Evolutionary conservation across 2,888 invertebrate species (phyloP).

Genomic region (Drosophila greeni): DNA sequence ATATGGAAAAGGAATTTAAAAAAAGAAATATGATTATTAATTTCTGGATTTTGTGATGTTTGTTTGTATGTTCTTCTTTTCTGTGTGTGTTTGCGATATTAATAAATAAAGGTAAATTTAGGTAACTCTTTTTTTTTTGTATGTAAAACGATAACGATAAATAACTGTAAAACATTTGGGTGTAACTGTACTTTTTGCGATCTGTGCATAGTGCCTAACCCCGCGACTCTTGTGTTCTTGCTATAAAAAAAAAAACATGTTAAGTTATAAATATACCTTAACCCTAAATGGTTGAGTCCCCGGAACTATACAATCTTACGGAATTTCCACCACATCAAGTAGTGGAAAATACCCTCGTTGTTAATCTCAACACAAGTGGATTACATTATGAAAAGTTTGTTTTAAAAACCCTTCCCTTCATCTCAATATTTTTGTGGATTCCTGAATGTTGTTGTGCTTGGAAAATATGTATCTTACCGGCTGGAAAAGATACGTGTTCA

Average conservation of each 20-base stretch:
- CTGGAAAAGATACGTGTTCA: constrained; percentile 10
- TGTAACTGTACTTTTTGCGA: constrained; percentile 36
- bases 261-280: constrained; percentile 7
- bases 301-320: not conserved
- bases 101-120: constrained; percentile 15
- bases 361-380: not conserved
- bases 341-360: not conserved
- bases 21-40: constrained; percentile 77
- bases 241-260: not conserved
- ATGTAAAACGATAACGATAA: constrained; percentile 29
- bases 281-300: constrained; percentile 7
- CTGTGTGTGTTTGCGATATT: constrained; percentile 16
- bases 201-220: constrained; percentile 34
- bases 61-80: constrained; percentile 25
- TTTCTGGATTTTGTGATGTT: constrained; percentile 64
- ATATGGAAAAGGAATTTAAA: constrained; percentile 78
- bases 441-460: not conserved
- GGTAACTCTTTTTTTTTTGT: constrained; percentile 9
- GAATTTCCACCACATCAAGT: not conserved
- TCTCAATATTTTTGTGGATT: not conserved
- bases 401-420: not conserved
- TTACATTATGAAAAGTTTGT: not conserved
- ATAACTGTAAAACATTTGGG: constrained; percentile 27
- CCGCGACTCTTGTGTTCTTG: constrained; percentile 20
- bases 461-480: not conserved